Evolutionary conservation across 2,888 invertebrate species (phyloP), one percentile per base, ranked within the genome.

Genomic region (Scaptomyza reducta): DNA sequence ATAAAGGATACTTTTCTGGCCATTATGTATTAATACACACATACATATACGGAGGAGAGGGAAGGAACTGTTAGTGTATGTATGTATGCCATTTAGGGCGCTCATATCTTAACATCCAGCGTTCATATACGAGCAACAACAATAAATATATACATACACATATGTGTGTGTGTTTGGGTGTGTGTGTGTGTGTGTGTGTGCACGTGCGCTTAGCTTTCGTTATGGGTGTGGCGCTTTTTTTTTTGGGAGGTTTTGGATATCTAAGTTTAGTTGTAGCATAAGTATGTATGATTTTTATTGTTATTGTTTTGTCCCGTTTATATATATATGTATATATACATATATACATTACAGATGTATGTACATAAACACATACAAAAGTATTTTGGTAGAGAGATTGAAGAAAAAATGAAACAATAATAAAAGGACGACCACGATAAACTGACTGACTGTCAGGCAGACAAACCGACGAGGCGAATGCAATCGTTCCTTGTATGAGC

Each of bases 291-390:
- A 89, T 88, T 89, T 89, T 89, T 89, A 89, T 89, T 89, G 89
- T 89, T 89, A 89, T 89, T 89, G 86, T 83, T 89, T 86, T 88
- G 89, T 89, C 79, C 84, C 78, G 86, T 85, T 83, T 89, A 89
- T 47, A 60, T 46, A 61, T 60, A 59, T 44, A 38, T 31, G 16
- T 81, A 49, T 84, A 47, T 54, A 27, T 33, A 41, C 33, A 61
- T 60, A 60, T 31, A 33, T 27, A 31, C n/a, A n/a, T 6, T 81
- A 46, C 80, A 47, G 54, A 27, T 50, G 42, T 35, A 35, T 31
- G 40, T 40, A 16, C 5, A 40, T 9, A 51, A 40, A 31, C 64
- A 57, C 29, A 47, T 35, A 33, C 49, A 40, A 27, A 27, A 1
- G 31, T 29, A 54, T 50, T 60, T 70, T 57, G 56, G 29, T 40